phyloP scores from a whole-genome alignment of 2,113 vertebrate species.

The Atlantisia rogersi region DNA sequence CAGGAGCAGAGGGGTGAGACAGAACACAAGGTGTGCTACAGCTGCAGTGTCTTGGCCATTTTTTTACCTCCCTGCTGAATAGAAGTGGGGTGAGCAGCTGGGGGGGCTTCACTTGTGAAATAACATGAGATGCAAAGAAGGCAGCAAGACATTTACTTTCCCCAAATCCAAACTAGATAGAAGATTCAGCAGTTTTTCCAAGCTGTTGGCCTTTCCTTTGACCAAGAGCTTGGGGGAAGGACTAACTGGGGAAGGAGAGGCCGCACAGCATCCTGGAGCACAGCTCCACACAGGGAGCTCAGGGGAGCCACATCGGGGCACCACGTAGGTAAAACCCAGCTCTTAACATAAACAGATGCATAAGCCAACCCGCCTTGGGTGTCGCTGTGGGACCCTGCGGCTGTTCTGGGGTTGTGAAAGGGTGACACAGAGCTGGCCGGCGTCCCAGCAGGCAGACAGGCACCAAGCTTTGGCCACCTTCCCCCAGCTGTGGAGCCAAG shows the following conservation, averaged over 20 bases:
- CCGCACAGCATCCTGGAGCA: background rate
- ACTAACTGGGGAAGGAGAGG: background rate
- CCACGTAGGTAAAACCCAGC: accelerated
- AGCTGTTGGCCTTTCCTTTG: background rate
- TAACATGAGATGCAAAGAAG: background rate
- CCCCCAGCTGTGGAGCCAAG: background rate
- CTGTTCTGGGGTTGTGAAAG: background rate
- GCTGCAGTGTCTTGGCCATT: background rate
- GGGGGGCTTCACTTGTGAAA: background rate
- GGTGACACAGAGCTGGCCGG: accelerated
- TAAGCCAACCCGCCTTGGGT: accelerated
- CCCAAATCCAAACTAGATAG: background rate
- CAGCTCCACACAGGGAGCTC: background rate
- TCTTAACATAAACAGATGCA: background rate
- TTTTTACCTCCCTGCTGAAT: background rate
- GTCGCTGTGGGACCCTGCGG: background rate
- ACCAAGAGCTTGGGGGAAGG: background rate
- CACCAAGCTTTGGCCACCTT: background rate
- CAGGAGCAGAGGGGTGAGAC: background rate
- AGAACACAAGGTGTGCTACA: background rate
- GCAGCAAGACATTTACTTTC: background rate
- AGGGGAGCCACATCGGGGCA: background rate
- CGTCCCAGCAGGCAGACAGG: background rate
- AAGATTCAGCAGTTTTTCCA: background rate
- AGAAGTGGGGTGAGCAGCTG: background rate